These are phyloP conservation scores for Planococcus citri DNA, from an alignment of 1,140 invertebrate genomes.

Conservation along the genomic window DNA sequence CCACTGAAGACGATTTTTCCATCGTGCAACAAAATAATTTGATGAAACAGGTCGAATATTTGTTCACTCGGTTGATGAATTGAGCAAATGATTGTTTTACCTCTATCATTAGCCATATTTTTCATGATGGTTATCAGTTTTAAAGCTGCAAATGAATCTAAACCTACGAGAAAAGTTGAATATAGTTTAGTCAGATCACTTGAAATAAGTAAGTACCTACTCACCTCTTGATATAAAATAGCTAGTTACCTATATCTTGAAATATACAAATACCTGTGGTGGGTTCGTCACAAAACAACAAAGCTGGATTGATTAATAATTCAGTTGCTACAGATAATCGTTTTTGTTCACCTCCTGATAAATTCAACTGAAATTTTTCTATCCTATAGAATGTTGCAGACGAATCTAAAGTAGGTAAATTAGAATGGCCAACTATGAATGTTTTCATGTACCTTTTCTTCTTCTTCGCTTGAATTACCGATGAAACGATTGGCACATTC, in stretches of 20 bases:
- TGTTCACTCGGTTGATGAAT: conserved; percentile 96
- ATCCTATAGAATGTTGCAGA: too few species aligned
- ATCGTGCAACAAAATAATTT: conserved; percentile 73
- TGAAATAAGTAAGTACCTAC: too few species aligned
- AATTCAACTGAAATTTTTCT: conserved; percentile 44
- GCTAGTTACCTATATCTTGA: too few species aligned
- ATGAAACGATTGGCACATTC: conserved; percentile 59
- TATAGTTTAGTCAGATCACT: too few species aligned
- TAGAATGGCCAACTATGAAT: conserved; percentile 12
- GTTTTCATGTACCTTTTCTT: conserved; percentile 21
- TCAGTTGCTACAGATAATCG: conserved; percentile 86
- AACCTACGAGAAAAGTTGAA: too few species aligned
- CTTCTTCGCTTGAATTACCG: conserved; percentile 38
- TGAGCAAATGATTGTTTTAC: conserved; percentile 82
- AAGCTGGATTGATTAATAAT: conserved; percentile 76
- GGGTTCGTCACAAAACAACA: conserved; percentile 93
- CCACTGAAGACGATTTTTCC: conserved; percentile 82
- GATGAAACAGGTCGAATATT: conserved; percentile 77
- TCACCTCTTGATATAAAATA: background rate
- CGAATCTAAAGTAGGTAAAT: too few species aligned
- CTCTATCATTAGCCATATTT: conserved; percentile 42
- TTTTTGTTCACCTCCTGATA: conserved; percentile 90
- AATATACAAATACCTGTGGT: too few species aligned
- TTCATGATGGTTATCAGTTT: conserved; percentile 67
- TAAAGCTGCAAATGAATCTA: conserved; percentile 85